A percentile compares a stretch with the other conserved stretches of the same genome.
Conservation (phyloP, 2,888 invertebrate genomes). For the Mongoloraphidia duomilia region DNA sequence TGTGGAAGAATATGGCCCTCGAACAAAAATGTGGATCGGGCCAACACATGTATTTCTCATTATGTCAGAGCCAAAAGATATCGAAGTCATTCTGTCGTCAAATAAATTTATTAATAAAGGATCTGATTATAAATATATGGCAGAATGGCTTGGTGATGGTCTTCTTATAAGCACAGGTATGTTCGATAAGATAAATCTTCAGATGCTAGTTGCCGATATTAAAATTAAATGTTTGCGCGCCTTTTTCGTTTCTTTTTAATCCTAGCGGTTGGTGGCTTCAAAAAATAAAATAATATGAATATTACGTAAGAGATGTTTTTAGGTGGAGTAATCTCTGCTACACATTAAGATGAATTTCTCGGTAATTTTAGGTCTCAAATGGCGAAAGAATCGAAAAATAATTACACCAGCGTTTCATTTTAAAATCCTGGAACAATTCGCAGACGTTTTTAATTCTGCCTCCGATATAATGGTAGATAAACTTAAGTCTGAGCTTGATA, state of each 20-base stretch:
- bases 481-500: constrained; percentile 28
- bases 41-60: constrained; percentile 6
- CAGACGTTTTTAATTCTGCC: constrained; percentile 53
- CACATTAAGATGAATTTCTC: background rate
- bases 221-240: no score
- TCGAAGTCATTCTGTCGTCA: constrained; percentile 21
- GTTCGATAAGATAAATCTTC: constrained; percentile 7
- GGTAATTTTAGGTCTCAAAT: constrained; percentile 32
- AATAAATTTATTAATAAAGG: constrained; percentile 22
- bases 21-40: constrained; percentile 10
- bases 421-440: constrained; percentile 56
- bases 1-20: no score
- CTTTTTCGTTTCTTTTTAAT: no score
- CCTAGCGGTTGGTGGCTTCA: background rate
- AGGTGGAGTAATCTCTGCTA: no score
- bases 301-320: background rate
- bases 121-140: constrained; percentile 21
- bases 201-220: no score
- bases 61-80: constrained; percentile 13
- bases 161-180: constrained; percentile 25
- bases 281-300: background rate
- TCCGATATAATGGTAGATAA: constrained; percentile 39
- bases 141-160: constrained; percentile 26
- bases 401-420: constrained; percentile 70
- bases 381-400: constrained; percentile 53